Percentiles rank a stretch among this genome's conserved stretches.
Evolutionary conservation across 2,797 vertebrate species (phyloP).

Genomic region (Poecilia picta): DNA sequence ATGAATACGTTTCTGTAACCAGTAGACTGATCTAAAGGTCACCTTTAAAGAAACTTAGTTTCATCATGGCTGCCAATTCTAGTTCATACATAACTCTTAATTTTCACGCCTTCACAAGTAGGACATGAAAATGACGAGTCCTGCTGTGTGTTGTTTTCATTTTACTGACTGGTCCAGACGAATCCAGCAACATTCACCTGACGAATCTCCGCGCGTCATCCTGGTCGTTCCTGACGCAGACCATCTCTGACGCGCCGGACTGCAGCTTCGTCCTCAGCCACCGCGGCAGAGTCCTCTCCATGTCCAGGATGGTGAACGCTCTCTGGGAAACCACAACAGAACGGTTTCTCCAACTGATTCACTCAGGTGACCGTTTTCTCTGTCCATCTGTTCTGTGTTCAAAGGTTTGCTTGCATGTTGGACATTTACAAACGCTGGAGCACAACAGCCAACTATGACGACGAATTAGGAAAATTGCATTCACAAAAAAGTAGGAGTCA

Average conservation of each 20-base stretch:
- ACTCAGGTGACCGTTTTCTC: not conserved
- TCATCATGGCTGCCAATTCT: too few species aligned
- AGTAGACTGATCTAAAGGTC: too few species aligned
- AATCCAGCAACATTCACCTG: conserved; percentile 38
- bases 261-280: conserved; percentile 66
- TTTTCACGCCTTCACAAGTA: too few species aligned
- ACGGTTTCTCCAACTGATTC: not conserved
- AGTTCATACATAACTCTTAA: too few species aligned
- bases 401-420: not conserved
- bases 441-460: too few species aligned
- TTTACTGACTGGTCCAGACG: not conserved
- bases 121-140: not conserved
- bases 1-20: too few species aligned
- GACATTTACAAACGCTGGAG: not conserved
- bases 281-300: conserved; percentile 83
- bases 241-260: conserved; percentile 47
- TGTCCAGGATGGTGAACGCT: conserved; percentile 87
- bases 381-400: not conserved
- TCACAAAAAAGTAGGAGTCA: not conserved
- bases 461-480: too few species aligned
- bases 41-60: too few species aligned
- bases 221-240: conserved; percentile 2
- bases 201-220: conserved; percentile 16
- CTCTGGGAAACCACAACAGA: conserved; percentile 71
- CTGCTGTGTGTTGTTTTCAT: not conserved